A percentile compares a stretch with the other conserved stretches of the same genome.
These are phyloP conservation scores for Pachymerium ferrugineum DNA, from an alignment of 2,888 invertebrate species.

Conservation along the genomic window DNA sequence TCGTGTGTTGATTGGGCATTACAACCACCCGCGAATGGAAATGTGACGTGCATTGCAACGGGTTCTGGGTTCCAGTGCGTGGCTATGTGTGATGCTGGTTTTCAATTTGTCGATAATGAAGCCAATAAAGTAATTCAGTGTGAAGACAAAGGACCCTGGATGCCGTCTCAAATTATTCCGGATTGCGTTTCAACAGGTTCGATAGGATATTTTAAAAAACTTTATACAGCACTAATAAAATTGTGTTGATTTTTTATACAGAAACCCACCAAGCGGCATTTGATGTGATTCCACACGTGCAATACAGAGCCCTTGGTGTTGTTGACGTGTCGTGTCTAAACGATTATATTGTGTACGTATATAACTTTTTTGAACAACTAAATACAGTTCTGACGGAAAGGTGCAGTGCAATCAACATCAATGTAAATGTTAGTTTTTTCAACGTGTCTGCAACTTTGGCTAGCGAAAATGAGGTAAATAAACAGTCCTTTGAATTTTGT, in stretches of 20 bases:
- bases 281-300: conserved; percentile 78
- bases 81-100: conserved; percentile 78
- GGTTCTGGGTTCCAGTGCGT: conserved; percentile 62
- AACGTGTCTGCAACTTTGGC: conserved; percentile 57
- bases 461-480: conserved; percentile 42
- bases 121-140: conserved; percentile 81
- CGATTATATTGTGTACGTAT: conserved; percentile 61
- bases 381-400: conserved; percentile 79
- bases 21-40: conserved; percentile 80
- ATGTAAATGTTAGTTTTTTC: conserved; percentile 87
- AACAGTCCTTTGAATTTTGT: too few relatives aligned
- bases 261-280: conserved; percentile 93
- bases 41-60: conserved; percentile 75
- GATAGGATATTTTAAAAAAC: not conserved
- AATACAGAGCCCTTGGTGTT: conserved; percentile 83
- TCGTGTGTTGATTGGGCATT: conserved; percentile 94
- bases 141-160: conserved; percentile 72
- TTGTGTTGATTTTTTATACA: conserved; percentile 42
- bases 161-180: conserved; percentile 81
- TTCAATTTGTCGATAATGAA: conserved; percentile 80
- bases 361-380: conserved; percentile 71
- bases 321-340: conserved; percentile 75
- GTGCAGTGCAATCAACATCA: conserved; percentile 89
- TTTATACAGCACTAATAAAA: not conserved
- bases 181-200: conserved; percentile 88